Percentiles rank a stretch among this genome's conserved stretches.
phyloP scores from a whole-genome alignment of 2,888 invertebrate genomes.

The Anoplius nigerrimus region DNA sequence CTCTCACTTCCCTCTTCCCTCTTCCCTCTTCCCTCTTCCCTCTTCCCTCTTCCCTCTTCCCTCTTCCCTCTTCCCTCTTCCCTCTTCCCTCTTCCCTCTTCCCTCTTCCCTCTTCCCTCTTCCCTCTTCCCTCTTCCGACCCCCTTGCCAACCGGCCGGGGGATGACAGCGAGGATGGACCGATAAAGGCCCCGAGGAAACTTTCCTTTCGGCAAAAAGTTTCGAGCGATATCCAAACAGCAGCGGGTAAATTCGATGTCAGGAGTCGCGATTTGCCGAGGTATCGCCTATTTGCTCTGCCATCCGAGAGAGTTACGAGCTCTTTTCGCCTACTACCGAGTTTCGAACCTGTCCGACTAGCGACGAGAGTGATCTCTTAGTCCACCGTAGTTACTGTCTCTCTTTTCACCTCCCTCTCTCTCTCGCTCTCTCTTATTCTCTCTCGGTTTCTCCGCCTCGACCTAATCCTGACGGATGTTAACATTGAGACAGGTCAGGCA shows the following conservation, averaged over 20 bases:
- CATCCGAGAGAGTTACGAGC: too few species aligned
- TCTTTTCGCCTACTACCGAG: too few species aligned
- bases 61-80: neutral
- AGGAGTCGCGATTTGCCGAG: neutral
- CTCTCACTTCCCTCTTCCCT: too few species aligned
- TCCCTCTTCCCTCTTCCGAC: neutral
- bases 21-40: neutral
- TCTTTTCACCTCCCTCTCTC: too few species aligned
- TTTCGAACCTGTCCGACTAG: too few species aligned
- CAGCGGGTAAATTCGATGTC: neutral
- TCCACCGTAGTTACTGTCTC: too few species aligned
- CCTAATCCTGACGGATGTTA: too few species aligned
- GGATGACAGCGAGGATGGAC: neutral
- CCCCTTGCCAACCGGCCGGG: neutral
- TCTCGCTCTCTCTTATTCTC: too few species aligned
- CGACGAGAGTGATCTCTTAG: too few species aligned
- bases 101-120: slow-evolving; percentile 14
- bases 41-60: neutral
- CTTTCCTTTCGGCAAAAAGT: slow-evolving; percentile 36
- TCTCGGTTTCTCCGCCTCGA: too few species aligned
- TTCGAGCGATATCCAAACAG: slow-evolving; percentile 43
- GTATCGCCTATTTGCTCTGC: neutral
- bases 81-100: neutral
- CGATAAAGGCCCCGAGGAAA: slow-evolving; percentile 17
- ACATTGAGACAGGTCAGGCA: too few species aligned